Evolutionary conservation across 2,888 invertebrate species (phyloP).

Genomic region (Cantharis flavilabris): DNA sequence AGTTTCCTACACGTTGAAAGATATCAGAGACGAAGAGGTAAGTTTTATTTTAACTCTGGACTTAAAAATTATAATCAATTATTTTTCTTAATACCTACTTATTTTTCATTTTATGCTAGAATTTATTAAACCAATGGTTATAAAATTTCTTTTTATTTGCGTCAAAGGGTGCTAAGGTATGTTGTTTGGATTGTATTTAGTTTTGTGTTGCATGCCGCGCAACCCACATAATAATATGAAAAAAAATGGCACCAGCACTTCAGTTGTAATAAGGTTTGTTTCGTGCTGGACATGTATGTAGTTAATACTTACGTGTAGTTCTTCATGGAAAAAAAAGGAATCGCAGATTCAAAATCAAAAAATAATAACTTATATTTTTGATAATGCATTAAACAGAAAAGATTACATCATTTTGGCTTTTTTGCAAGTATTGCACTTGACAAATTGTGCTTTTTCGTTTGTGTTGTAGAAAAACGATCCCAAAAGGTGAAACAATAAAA

Average conservation of each 20-base stretch:
- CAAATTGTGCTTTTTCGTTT: background rate
- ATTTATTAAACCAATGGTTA: constrained; percentile 25
- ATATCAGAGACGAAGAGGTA: constrained; percentile 94
- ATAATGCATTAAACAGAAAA: background rate
- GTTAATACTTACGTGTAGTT: background rate
- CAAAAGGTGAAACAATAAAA: background rate
- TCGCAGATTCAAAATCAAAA: background rate
- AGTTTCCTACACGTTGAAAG: constrained; percentile 92
- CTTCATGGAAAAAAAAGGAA: background rate
- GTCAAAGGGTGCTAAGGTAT: constrained; percentile 67
- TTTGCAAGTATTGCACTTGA: background rate
- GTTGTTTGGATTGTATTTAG: constrained; percentile 47
- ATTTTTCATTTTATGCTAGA: constrained; percentile 12
- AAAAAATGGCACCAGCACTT: background rate
- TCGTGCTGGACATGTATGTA: background rate
- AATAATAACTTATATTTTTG: background rate
- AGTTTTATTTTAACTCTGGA: constrained; percentile 39
- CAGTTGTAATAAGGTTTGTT: background rate
- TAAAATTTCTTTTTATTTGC: constrained; percentile 49
- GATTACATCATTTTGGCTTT: background rate
- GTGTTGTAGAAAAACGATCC: background rate
- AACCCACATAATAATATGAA: background rate
- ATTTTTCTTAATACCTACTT: constrained; percentile 11
- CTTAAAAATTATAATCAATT: background rate
- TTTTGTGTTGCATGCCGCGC: constrained; percentile 19